These are phyloP conservation scores for Fundulus diaphanus DNA, from an alignment of 2,797 vertebrate species.

Conservation along the genomic window DNA sequence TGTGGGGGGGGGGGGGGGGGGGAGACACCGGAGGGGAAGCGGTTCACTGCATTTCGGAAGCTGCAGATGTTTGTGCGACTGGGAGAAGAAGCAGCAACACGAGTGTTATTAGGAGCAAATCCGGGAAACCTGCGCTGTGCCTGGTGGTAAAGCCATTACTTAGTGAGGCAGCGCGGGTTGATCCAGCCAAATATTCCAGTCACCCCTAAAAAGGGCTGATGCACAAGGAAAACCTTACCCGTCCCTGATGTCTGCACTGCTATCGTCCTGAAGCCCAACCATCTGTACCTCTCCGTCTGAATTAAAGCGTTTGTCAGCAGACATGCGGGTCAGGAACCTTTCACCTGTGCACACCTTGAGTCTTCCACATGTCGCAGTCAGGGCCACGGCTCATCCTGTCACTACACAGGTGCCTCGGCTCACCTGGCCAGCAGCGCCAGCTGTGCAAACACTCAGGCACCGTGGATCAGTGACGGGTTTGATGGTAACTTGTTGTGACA, in stretches of 20 bases:
- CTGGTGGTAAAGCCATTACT: conserved; percentile 82
- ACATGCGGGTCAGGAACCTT: conserved; percentile 44
- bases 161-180: conserved; percentile 59
- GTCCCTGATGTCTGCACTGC: conserved; percentile 60
- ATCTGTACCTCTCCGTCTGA: conserved; percentile 36
- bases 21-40: conserved; percentile 50
- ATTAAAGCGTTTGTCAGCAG: neutral
- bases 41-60: conserved; percentile 78
- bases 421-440: conserved; percentile 59
- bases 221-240: conserved; percentile 74
- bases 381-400: conserved; percentile 44
- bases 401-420: conserved; percentile 46
- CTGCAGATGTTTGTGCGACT: conserved; percentile 72
- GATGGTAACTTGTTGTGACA: conserved; percentile 55
- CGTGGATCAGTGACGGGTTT: conserved; percentile 27
- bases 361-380: conserved; percentile 49
- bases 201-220: conserved; percentile 78
- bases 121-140: conserved; percentile 62
- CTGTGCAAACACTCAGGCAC: conserved; percentile 60
- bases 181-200: conserved; percentile 76
- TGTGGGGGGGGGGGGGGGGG: conserved; percentile 36
- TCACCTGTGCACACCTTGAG: conserved; percentile 37
- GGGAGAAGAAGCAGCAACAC: conserved; percentile 77
- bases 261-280: conserved; percentile 43
- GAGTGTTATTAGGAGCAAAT: conserved; percentile 66